Conservation (phyloP, 92 coral and sea anemone species). For the Galaxea fascicularis region DNA sequence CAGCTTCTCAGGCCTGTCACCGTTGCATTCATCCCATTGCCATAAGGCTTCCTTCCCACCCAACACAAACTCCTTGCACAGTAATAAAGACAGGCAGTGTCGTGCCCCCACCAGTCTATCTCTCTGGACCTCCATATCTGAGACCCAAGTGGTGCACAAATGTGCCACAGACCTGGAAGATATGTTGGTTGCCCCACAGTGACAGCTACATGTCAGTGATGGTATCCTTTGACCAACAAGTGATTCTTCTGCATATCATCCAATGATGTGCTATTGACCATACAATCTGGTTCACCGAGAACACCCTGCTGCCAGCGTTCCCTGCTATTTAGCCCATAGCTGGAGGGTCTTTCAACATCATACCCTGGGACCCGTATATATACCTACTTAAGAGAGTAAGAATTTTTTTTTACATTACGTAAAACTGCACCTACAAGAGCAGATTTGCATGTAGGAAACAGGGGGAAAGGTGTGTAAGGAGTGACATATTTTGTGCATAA, state of each 20-base stretch:
- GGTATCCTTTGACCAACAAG: conserved; percentile 30
- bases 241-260: conserved; percentile 6
- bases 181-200: conserved; percentile 38
- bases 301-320: too few species aligned
- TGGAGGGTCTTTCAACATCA: not conserved
- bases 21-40: conserved; percentile 20
- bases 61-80: conserved; percentile 19
- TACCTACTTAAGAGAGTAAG: too few species aligned
- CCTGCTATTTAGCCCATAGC: too few species aligned
- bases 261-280: conserved; percentile 32
- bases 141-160: conserved; percentile 34
- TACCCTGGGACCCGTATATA: not conserved
- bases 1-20: conserved; percentile 29
- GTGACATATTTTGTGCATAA: too few species aligned
- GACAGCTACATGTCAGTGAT: conserved; percentile 20
- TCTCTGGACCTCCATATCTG: conserved; percentile 28
- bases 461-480: too few species aligned
- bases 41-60: conserved; percentile 12
- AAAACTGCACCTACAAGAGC: too few species aligned
- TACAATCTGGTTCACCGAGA: not conserved
- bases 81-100: conserved; percentile 13
- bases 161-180: conserved; percentile 19
- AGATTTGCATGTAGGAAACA: too few species aligned
- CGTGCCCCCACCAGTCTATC: conserved; percentile 11
- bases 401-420: too few species aligned